A percentile compares a stretch with the other conserved stretches of the same genome.
Conservation (phyloP, 2,113 vertebrate species). For the Oceanites oceanicus region DNA sequence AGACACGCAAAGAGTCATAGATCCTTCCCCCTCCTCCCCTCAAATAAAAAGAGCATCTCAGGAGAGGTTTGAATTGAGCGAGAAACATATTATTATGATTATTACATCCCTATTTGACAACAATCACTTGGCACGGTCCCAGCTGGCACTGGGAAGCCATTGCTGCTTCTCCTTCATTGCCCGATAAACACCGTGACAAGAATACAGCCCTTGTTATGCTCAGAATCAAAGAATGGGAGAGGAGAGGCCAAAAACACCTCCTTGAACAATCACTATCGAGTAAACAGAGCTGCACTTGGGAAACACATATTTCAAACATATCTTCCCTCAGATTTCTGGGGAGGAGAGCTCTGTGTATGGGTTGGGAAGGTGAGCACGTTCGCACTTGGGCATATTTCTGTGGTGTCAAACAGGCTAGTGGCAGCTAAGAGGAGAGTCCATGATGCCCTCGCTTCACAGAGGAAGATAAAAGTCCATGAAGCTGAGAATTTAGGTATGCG, state of each 20-base stretch:
- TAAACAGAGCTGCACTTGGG: slow-evolving; percentile 49
- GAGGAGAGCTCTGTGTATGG: neutral
- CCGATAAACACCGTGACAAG: neutral
- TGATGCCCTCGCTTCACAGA: neutral
- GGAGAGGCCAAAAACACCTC: slow-evolving; percentile 58
- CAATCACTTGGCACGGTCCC: neutral
- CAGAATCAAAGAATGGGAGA: slow-evolving; percentile 45
- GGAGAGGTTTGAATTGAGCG: neutral
- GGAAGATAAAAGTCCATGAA: slow-evolving; percentile 49
- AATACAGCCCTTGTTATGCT: slow-evolving; percentile 47
- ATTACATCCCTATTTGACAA: slow-evolving; percentile 44
- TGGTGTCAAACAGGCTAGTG: slow-evolving; percentile 2
- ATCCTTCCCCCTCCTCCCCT: neutral
- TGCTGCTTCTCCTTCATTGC: slow-evolving; percentile 31
- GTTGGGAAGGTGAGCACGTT: neutral
- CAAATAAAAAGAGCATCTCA: slow-evolving; percentile 22
- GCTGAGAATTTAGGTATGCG: slow-evolving; percentile 15
- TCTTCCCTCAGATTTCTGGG: neutral
- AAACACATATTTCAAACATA: slow-evolving; percentile 42
- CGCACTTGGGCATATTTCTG: slow-evolving; percentile 42
- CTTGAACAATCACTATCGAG: slow-evolving; percentile 61
- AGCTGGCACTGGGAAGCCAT: slow-evolving; percentile 21
- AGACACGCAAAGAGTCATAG: neutral
- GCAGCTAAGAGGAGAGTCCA: neutral
- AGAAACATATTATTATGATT: slow-evolving; percentile 12